A percentile compares a stretch with the other conserved stretches of the same genome.
phyloP scores from a whole-genome alignment of 2,888 invertebrate species.

The Brachypalpus laphriformis region DNA sequence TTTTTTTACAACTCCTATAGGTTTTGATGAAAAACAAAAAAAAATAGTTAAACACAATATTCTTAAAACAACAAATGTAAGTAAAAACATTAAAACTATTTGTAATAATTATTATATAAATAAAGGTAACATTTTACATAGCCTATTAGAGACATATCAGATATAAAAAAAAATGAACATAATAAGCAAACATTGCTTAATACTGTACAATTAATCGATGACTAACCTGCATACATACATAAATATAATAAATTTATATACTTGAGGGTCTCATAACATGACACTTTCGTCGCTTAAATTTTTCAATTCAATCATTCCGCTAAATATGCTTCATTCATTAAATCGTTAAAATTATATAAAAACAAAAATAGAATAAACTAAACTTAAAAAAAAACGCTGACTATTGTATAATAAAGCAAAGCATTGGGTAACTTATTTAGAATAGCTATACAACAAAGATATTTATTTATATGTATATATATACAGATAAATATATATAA shows the following conservation, averaged over 20 bases:
- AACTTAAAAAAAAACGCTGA: slow-evolving; percentile 52
- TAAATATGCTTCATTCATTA: slow-evolving; percentile 70
- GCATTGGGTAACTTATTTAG: slow-evolving; percentile 66
- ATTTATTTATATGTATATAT: slow-evolving; percentile 55
- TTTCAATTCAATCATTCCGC: slow-evolving; percentile 68
- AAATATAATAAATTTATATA: slow-evolving; percentile 52
- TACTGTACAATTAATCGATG: slow-evolving; percentile 62
- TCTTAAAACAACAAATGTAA: not conserved
- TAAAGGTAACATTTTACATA: slow-evolving; percentile 76
- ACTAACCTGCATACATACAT: slow-evolving; percentile 47
- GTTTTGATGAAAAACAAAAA: slow-evolving; percentile 16
- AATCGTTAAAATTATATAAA: slow-evolving; percentile 52
- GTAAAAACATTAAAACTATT: slow-evolving; percentile 11
- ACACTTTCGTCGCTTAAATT: slow-evolving; percentile 59
- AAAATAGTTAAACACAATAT: not conserved
- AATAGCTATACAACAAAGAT: slow-evolving; percentile 67
- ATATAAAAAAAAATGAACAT: slow-evolving; percentile 50
- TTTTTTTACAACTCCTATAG: not conserved
- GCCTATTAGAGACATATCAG: slow-evolving; percentile 83
- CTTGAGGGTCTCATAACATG: slow-evolving; percentile 34
- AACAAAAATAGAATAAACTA: slow-evolving; percentile 10
- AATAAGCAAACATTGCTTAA: slow-evolving; percentile 49
- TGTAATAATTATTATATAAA: slow-evolving; percentile 60
- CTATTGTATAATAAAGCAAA: slow-evolving; percentile 68
- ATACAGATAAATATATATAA: slow-evolving; percentile 58